Evolutionary conservation across 2,113 vertebrate species (phyloP), one percentile per base, ranked within the genome.

Genomic region (Trogon surrucura): DNA sequence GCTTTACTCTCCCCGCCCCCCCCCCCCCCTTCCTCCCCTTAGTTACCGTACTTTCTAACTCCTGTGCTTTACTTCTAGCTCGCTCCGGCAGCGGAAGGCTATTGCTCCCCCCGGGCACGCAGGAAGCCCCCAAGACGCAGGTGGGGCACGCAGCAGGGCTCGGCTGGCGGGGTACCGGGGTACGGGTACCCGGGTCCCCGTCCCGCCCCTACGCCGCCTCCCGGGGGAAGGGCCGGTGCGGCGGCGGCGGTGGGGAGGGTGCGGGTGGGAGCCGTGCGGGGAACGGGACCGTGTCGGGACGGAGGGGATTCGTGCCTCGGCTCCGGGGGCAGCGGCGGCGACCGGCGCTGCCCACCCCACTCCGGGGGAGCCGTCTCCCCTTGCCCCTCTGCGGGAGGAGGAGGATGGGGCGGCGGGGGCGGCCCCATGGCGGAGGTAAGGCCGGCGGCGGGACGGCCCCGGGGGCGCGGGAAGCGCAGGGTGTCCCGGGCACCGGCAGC

Each of bases 51-150:
- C 61, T 54, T 60, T 5, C 18, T 41, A 64, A 60, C 12, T 32
- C 16, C 1, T 9, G 14, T 47, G n/a, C 27, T 45, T 11, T 41
- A 22, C 27, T 51, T 57, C 18, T 4, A 54, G 32, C 67, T 38
- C 16, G 4, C 70, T 16, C 10, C 60, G 58, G 34, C 29, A 38
- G 0, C 12, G 4, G 15, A n/a, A 22, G 1, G 19, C 44, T 7
- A 13, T 2, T 16, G 5, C 23, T 22, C 20, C 4, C 21, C 14
- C 8, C 14, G 44, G 80, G 32, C 23, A 29, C 7, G 29, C 57
- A 57, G 53, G 67, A 20, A 58, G 6, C 15, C 22, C 14, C 57
- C 60, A 1, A 71, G 20, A 2, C 61, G 8, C 80, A 20, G 85
- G 36, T 54, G 72, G 5, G 16, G 26, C 4, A 19, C 11, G 29